These are phyloP conservation scores for Conus ventricosus DNA, from an alignment of 1,140 invertebrate species.

Conservation along the genomic window DNA sequence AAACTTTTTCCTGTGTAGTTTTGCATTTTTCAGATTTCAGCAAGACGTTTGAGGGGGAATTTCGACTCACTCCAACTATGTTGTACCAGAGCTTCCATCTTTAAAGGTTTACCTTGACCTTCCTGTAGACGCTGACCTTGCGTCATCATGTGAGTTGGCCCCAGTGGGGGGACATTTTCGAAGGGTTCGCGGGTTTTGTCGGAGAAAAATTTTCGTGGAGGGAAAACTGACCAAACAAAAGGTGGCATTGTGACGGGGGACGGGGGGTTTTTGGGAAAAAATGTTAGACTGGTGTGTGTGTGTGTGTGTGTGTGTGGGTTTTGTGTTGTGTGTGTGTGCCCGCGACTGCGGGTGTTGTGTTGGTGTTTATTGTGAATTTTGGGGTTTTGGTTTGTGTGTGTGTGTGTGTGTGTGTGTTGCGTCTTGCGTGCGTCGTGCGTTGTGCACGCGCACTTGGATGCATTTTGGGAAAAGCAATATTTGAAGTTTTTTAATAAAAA, in stretches of 20 bases:
- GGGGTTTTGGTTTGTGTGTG: no score
- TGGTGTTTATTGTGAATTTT: no score
- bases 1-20: no score
- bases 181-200: slow-evolving; percentile 49
- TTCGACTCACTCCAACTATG: slow-evolving; percentile 53
- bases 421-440: no score
- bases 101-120: slow-evolving; percentile 60
- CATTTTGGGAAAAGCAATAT: no score
- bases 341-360: no score
- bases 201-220: slow-evolving; percentile 62
- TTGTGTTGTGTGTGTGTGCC: background rate
- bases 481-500: no score
- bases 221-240: slow-evolving; percentile 48
- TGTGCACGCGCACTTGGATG: no score
- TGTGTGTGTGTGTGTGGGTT: background rate
- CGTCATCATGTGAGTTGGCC: slow-evolving; percentile 50
- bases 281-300: background rate
- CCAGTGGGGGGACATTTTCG: slow-evolving; percentile 31
- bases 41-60: slow-evolving; percentile 41
- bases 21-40: slow-evolving; percentile 51
- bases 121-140: slow-evolving; percentile 44
- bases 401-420: no score
- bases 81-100: slow-evolving; percentile 44
- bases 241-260: slow-evolving; percentile 35
- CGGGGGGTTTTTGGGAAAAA: no score